Conservation (phyloP, 2,797 vertebrate genomes). For the Helostoma temminkii region DNA sequence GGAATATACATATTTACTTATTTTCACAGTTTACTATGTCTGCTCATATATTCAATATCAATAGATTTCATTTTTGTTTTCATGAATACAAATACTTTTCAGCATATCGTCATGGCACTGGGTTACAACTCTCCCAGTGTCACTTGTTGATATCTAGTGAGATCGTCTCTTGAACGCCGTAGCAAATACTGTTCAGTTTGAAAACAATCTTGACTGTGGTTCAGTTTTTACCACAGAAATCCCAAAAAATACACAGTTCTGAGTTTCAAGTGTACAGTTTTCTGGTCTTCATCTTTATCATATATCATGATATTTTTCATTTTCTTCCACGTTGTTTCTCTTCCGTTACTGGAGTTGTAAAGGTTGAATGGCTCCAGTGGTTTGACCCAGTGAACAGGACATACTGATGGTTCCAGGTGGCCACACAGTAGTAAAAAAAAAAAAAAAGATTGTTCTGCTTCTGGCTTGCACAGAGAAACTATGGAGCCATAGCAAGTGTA, state of each 20-base stretch:
- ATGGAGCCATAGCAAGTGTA: background rate
- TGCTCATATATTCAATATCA: slow-evolving; percentile 79
- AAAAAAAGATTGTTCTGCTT: slow-evolving; percentile 66
- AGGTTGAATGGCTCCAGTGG: slow-evolving; percentile 25
- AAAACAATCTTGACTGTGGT: slow-evolving; percentile 83
- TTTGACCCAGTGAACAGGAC: slow-evolving; percentile 73
- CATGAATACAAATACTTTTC: slow-evolving; percentile 70
- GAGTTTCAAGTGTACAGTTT: slow-evolving; percentile 81
- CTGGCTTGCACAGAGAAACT: slow-evolving; percentile 47
- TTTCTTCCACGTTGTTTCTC: background rate
- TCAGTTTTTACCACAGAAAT: slow-evolving; percentile 80
- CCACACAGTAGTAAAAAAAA: slow-evolving; percentile 73
- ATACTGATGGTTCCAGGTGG: slow-evolving; percentile 61
- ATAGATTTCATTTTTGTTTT: slow-evolving; percentile 68
- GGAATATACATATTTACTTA: slow-evolving; percentile 97
- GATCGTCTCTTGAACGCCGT: slow-evolving; percentile 83
- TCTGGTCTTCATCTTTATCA: slow-evolving; percentile 76
- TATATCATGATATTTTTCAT: slow-evolving; percentile 65
- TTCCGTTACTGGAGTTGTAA: slow-evolving; percentile 70
- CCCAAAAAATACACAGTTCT: slow-evolving; percentile 68
- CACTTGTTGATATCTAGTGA: slow-evolving; percentile 86
- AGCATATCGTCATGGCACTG: slow-evolving; percentile 66
- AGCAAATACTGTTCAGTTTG: slow-evolving; percentile 79
- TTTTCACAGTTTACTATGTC: slow-evolving; percentile 90
- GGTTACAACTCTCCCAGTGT: slow-evolving; percentile 75